Evolutionary conservation across 1,140 invertebrate genomes (phyloP), one percentile per base, ranked within the genome.

Genomic region (Drosophila pandora): DNA sequence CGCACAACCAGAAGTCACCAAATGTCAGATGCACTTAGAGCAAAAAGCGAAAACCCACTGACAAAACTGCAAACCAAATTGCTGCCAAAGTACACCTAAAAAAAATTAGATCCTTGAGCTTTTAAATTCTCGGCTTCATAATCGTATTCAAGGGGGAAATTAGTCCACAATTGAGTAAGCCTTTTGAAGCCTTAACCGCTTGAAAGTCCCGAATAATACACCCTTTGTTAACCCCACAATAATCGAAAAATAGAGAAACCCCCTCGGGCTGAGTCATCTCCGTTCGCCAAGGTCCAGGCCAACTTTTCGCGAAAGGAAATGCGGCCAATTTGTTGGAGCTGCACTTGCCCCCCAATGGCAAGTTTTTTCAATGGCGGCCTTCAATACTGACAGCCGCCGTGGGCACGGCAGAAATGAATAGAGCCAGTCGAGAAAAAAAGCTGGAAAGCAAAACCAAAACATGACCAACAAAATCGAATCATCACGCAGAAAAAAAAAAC

Each of bases 21-120:
- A 87, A 88, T 87, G 82, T 88, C 83, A 87, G 79, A 87, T 83
- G 83, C 82, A 87, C 56, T 73, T 76, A 79, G 76, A 41, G 55
- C 47, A 48, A 57, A 73, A 67, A 68, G 52, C 8, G 7, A 76
- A 53, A 65, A 68, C 30, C 32, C 63, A 39, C 41, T n/a, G 41
- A 32, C 37, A 69, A 67, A 75, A 60, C 50, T 76, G 60, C 55
- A 67, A 76, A 43, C 82, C 32, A 80, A 77, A 84, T 70, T 74
- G 82, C 82, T 77, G 32, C 57, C 48, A 55, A 71, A 25, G 17
- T 67, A 76, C 52, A 25, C 22, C 37, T 25, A 41, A 43, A 37
- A 37, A 45, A 25, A 28, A 50, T 28, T 52, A 23, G 25, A 37
- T 34, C 10, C 10, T 10, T 30, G 21, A 37, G 41, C 47, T 52